phyloP scores from a whole-genome alignment of 2,797 vertebrate species.

The Microtus obscurus region DNA sequence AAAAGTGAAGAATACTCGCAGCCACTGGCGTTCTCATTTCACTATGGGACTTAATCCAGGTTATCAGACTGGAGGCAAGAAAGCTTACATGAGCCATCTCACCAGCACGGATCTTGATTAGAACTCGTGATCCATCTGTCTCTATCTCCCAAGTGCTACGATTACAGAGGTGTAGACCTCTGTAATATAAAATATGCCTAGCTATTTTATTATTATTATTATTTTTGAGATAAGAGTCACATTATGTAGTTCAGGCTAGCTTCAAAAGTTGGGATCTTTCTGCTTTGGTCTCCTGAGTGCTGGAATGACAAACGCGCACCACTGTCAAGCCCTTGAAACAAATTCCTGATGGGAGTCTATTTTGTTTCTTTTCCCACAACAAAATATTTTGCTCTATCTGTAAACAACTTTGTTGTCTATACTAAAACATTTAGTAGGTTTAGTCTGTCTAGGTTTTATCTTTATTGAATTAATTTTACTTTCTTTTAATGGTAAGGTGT shows the following conservation, averaged over 20 bases:
- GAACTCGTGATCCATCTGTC: neutral
- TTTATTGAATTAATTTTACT: conserved; percentile 15
- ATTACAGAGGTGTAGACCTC: neutral
- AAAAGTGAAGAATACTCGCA: neutral
- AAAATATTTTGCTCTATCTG: neutral
- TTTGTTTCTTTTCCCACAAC: neutral
- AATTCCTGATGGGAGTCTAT: neutral
- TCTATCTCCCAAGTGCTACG: neutral
- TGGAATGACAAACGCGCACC: neutral
- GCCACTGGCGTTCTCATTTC: neutral
- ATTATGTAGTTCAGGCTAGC: neutral
- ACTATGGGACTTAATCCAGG: neutral
- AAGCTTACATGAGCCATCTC: neutral
- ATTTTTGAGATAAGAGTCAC: neutral
- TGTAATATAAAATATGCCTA: neutral
- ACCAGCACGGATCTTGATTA: neutral
- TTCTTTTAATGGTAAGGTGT: neutral
- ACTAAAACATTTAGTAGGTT: neutral
- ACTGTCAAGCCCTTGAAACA: neutral
- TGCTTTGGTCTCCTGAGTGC: neutral
- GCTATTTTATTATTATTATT: neutral
- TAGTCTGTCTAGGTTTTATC: neutral
- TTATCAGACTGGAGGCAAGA: neutral
- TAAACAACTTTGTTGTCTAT: neutral
- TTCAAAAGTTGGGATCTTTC: neutral